phyloP scores from a whole-genome alignment of 2,888 invertebrate species.

The Amblyteles armatorius region DNA sequence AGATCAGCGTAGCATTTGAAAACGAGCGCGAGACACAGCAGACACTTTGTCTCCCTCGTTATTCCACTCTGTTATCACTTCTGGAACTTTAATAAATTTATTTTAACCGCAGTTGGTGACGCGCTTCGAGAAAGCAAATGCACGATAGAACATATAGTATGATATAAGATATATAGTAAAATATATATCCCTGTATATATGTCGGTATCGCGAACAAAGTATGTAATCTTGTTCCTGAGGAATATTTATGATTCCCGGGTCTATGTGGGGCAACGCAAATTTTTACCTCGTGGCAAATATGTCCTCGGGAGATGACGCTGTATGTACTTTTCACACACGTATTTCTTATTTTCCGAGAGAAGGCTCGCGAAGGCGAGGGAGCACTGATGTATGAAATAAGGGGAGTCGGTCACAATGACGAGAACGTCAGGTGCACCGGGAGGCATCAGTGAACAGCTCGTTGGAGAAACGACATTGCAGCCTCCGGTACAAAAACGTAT shows the following conservation, averaged over 20 bases:
- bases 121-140: neutral
- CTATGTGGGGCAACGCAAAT: slow-evolving; percentile 31
- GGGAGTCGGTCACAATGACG: slow-evolving; percentile 69
- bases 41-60: slow-evolving; percentile 1
- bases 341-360: slow-evolving; percentile 66
- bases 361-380: slow-evolving; percentile 68
- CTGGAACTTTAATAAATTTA: slow-evolving; percentile 36
- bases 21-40: slow-evolving; percentile 22
- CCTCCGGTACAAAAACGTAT: slow-evolving; percentile 32
- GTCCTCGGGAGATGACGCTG: slow-evolving; percentile 38
- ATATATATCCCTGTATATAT: neutral
- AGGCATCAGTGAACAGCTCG: slow-evolving; percentile 58
- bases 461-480: slow-evolving; percentile 19
- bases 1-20: slow-evolving; percentile 48
- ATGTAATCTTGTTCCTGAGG: slow-evolving; percentile 11
- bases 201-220: slow-evolving; percentile 3
- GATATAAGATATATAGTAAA: no score
- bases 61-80: neutral
- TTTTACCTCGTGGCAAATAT: slow-evolving; percentile 25
- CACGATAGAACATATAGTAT: neutral
- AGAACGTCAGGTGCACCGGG: slow-evolving; percentile 72
- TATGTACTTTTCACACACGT: slow-evolving; percentile 65
- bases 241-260: slow-evolving; percentile 31
- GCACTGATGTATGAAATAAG: slow-evolving; percentile 74
- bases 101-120: slow-evolving; percentile 39